A percentile compares a stretch with the other conserved stretches of the same genome.
phyloP scores from a whole-genome alignment of 2,113 vertebrate genomes.

The Bos indicus region DNA sequence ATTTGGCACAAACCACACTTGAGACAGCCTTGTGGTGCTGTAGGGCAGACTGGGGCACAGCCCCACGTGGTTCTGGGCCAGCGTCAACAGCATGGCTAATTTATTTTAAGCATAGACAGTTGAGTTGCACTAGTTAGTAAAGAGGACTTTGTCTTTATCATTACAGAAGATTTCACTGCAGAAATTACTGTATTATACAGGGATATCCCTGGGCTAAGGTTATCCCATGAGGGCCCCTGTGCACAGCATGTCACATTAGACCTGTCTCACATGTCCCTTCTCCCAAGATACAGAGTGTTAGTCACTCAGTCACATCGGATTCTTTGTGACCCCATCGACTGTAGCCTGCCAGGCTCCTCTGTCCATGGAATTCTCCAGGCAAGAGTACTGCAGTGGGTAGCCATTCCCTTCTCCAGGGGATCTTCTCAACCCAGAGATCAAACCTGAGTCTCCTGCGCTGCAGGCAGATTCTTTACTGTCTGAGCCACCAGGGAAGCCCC shows the following conservation, averaged over 20 bases:
- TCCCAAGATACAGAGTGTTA: not conserved
- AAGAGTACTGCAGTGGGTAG: not conserved
- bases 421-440: not conserved
- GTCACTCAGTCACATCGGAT: rapidly evolving
- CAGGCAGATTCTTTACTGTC: not conserved
- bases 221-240: not conserved
- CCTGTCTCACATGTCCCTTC: not conserved
- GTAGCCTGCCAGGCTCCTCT: not conserved
- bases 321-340: not conserved
- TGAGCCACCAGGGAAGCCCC: not conserved
- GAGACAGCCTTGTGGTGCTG: not conserved
- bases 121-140: constrained; percentile 32
- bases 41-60: not conserved
- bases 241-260: rapidly evolving
- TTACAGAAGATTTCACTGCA: constrained; percentile 62
- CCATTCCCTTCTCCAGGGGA: not conserved
- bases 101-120: not conserved
- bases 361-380: not conserved
- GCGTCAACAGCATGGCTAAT: constrained; percentile 10
- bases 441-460: not conserved
- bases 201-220: not conserved
- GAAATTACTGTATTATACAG: constrained; percentile 61
- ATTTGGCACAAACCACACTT: not conserved
- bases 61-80: not conserved
- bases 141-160: constrained; percentile 16